Evolutionary conservation across 2,113 vertebrate genomes (phyloP), one percentile per base, ranked within the genome.

Genomic region (Pedionomus torquatus): DNA sequence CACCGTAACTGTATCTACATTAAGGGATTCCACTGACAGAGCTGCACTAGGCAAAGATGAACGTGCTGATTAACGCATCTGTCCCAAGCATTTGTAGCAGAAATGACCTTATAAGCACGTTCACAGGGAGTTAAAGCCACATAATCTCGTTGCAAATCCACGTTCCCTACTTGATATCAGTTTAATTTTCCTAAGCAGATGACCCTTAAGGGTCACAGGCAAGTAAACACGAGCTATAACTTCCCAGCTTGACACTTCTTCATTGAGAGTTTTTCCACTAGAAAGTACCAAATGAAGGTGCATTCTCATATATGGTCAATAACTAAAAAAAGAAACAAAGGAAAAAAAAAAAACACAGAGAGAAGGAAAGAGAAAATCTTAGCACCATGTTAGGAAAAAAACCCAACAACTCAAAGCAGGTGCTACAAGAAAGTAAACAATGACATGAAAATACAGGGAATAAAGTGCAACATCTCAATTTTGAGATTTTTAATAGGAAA

Each of bases 121-220:
- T 60, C 82, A 94, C 46, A 39, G 54, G 79, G 71, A 90, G 65
- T 60, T 93, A 88, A 92, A 96, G 82, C 71, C 88, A 83, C 64
- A 77, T 87, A 96, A 96, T 88, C 90, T 84, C 30, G 0, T 68
- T 87, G 76, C 68, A 94, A 96, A 96, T 68, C 92, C 90, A 89
- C 54, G 46, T 26, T 20, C 33, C 26, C 46, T 64, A 19, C 70
- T 74, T 68, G 71, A 39, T 81, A 88, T 31, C 75, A 64, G 82
- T 79, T 91, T 92, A 80, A 92, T 92, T 96, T 86, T 93, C 93
- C 76, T 86, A 86, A 44, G 46, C 48, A 90, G 63, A 87, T 41
- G 72, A 89, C 75, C 60, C 86, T 79, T 66, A 87, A 79, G 82
- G 75, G 70, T 69, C 74, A 90, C 25, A 77, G 39, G 41, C 74